Percentiles rank a stretch among this genome's conserved stretches.
Evolutionary conservation across 1,140 invertebrate genomes (phyloP).

Genomic region (Tenebrio molitor): DNA sequence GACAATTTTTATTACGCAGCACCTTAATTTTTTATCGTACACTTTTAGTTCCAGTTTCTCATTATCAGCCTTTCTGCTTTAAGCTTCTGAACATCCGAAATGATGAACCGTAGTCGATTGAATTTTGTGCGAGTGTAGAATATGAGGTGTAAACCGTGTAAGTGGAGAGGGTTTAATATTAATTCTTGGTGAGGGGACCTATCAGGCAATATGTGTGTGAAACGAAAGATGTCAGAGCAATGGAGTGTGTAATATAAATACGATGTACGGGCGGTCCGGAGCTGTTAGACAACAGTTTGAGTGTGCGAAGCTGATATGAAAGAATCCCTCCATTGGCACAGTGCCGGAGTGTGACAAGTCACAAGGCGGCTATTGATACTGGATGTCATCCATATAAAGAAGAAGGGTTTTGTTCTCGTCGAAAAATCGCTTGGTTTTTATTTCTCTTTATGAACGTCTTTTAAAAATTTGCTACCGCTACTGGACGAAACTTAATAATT

Average conservation of each 20-base stretch:
- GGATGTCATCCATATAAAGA: constrained; percentile 3
- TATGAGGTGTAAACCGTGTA: too few species aligned
- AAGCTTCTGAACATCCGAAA: too few species aligned
- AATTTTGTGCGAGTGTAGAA: too few species aligned
- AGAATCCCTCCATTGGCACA: constrained; percentile 16
- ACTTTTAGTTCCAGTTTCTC: too few species aligned
- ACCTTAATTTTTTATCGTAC: too few species aligned
- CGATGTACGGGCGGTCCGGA: constrained; percentile 33
- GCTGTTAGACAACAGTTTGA: constrained; percentile 44
- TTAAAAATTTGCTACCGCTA: background rate
- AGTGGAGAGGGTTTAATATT: too few species aligned
- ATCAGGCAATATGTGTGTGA: constrained; percentile 19
- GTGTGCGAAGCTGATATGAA: constrained; percentile 44
- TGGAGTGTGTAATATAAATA: constrained; percentile 44
- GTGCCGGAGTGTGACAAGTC: constrained; percentile 20
- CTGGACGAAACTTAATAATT: constrained; percentile 12
- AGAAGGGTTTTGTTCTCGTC: background rate
- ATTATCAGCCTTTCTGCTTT: too few species aligned
- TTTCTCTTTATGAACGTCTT: background rate
- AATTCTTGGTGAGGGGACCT: background rate
- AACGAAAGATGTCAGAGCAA: constrained; percentile 35
- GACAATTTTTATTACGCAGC: too few species aligned
- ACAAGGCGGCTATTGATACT: constrained; percentile 17
- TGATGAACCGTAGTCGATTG: too few species aligned
- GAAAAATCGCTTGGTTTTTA: background rate